Evolutionary conservation across 2,888 invertebrate species (phyloP), one percentile per base, ranked within the genome.

Genomic region (Aspidiotus rigidus): DNA sequence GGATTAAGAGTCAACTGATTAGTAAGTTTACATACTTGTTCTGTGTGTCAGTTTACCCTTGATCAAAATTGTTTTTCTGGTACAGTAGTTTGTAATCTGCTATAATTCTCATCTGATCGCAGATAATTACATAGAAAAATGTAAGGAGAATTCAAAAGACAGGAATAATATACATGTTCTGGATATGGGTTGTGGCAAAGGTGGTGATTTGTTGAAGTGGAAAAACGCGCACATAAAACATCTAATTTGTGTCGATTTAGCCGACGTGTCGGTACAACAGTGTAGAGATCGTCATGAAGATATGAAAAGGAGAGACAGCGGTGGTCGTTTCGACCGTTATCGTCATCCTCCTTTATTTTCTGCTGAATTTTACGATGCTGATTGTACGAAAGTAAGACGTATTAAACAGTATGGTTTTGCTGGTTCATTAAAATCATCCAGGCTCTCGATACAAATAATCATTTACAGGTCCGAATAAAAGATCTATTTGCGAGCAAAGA

Each of bases 141-240:
- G 39, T 13, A 28, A 49, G 11, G 56, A 64, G 1, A 17, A 64
- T 15, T 40, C 15, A n/a, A 82, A 83, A 67, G 82, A 85, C 13
- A 15, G n/a, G 16, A 10, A 42, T 15, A 42, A 13, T 0, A 74
- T 90, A 42, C 82, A 84, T 71, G 91, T 94, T 0, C 80, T 97
- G 66, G 99, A 99, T 78, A 86, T 99, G 82, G 94, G 96, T 75
- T 96, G 96, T 77, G 99, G 99, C 1, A 99, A 99, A 82, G 99
- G 99, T 17, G 99, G 99, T 2, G 99, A 99, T 79, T 81, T 99
- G 49, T 82, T 90, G n/a, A 99, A 99, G 79, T 99, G 98, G 93
- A 85, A 85, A 71, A 73, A 73, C 64, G 88, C 84, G 64, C 80
- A 84, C 71, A 89, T 95, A 63, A 83, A 85, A 1, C 89, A 91